phyloP scores from a whole-genome alignment of 2,797 vertebrate species.

The Sebastes kiyomatsui region DNA sequence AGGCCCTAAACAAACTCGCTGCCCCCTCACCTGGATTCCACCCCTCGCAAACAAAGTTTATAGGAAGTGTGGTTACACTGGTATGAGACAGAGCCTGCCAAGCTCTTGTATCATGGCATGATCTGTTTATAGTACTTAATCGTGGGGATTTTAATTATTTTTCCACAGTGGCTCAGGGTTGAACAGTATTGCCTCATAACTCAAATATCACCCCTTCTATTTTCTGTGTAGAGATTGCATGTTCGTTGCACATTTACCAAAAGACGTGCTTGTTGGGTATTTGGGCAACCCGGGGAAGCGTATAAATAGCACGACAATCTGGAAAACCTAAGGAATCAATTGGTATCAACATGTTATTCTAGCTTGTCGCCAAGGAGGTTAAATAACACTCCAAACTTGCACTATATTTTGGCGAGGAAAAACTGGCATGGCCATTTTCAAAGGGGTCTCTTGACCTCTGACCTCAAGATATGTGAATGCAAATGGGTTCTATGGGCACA shows the following conservation, averaged over 20 bases:
- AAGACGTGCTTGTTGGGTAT: background rate
- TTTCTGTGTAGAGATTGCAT: background rate
- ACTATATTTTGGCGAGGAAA: too few species aligned
- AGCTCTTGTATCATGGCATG: background rate
- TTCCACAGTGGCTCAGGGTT: background rate
- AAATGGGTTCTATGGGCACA: fast-evolving
- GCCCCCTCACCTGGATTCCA: slow-evolving; percentile 42
- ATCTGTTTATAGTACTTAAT: background rate
- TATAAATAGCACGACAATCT: too few species aligned
- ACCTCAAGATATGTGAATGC: too few species aligned
- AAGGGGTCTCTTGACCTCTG: too few species aligned
- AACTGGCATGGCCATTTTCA: too few species aligned
- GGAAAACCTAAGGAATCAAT: too few species aligned
- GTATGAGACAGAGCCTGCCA: background rate
- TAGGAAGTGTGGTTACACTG: background rate
- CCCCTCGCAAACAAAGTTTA: background rate
- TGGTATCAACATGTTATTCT: too few species aligned
- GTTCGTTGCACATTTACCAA: background rate
- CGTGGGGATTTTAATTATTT: background rate
- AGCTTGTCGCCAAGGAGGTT: too few species aligned
- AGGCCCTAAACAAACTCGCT: slow-evolving; percentile 19
- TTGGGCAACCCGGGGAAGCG: background rate
- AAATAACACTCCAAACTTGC: too few species aligned
- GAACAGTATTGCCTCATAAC: background rate
- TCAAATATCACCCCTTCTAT: background rate